phyloP scores from a whole-genome alignment of 2,797 vertebrate genomes.

The Trachops cirrhosus region DNA sequence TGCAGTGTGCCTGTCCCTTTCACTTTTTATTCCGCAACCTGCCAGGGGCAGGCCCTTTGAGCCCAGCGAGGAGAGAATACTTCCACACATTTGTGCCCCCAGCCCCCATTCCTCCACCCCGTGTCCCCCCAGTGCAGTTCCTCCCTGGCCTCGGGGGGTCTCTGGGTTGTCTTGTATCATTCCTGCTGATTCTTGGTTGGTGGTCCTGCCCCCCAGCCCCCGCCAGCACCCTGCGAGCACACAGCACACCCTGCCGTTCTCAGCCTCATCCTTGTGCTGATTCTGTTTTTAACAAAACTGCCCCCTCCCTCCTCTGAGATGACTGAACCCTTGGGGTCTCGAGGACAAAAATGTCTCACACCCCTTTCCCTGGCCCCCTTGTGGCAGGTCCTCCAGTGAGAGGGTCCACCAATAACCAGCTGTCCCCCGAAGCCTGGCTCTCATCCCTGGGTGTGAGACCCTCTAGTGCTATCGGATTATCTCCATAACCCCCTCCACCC shows the following conservation, averaged over 20 bases:
- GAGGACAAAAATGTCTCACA: background rate
- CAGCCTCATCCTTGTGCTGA: background rate
- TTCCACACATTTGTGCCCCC: rapidly evolving
- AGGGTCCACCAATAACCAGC: background rate
- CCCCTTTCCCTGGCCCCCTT: background rate
- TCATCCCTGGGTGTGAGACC: background rate
- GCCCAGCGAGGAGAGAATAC: background rate
- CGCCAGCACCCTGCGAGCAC: background rate
- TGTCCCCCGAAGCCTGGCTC: background rate
- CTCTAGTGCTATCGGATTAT: background rate
- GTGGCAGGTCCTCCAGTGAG: background rate
- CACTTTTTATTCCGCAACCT: background rate
- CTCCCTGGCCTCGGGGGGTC: rapidly evolving
- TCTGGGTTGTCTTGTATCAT: background rate
- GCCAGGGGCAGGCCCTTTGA: background rate
- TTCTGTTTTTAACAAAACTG: conserved; percentile 14
- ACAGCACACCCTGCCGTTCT: background rate
- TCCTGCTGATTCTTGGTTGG: background rate
- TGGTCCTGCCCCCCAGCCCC: background rate
- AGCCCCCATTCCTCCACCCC: rapidly evolving
- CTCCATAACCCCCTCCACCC: too few species aligned
- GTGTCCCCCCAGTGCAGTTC: rapidly evolving
- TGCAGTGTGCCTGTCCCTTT: background rate
- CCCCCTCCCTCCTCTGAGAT: background rate
- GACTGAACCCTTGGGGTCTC: background rate